Evolutionary conservation across 2,888 invertebrate species (phyloP), one percentile per base, ranked within the genome.

Genomic region (Chorisops tibialis): DNA sequence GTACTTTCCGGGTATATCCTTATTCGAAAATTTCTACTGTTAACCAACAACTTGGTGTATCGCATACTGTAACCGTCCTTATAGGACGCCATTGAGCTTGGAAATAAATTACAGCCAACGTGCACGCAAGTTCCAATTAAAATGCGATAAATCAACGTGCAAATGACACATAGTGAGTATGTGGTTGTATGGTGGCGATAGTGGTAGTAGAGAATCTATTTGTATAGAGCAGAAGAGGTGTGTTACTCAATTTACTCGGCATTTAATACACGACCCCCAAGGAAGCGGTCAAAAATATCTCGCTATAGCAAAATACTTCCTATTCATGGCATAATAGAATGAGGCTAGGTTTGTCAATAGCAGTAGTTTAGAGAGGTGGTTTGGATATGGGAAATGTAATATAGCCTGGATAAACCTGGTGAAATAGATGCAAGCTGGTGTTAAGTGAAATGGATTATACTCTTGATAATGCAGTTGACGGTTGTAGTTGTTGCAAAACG

Each of bases 111-210:
- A 59, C 48, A 59, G 35, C 38, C 48, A 38, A 30, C 49, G 9
- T 59, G 59, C 59, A 59, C 59, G 59, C 59, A 59, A 59, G 59
- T 59, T 59, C 59, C 59, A 59, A 59, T 59, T 59, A 59, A 59
- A 59, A 59, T 59, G 59, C 59, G 59, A 59, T 59, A 59, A 59
- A 59, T 59, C 59, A 59, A 59, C 59, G 49, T 59, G 59, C 47
- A 59, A 59, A 59, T 59, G 59, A 59, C 59, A 59, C 24, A 45
- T 38, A 48, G n/a, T 22, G 48, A 21, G 54, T 9, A 43, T 16
- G 19, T 11, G 6, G 14, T 9, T 19, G 21, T 19, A n/a, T n/a
- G n/a, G n/a, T n/a, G n/a, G n/a, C n/a, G n/a, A n/a, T n/a, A n/a
- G n/a, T n/a, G n/a, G n/a, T n/a, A n/a, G n/a, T 3, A 16, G 16